Percentiles rank a stretch among this genome's conserved stretches.
These are phyloP conservation scores for Saxidomus purpurata DNA, from an alignment of 1,140 invertebrate species.

Conservation along the genomic window DNA sequence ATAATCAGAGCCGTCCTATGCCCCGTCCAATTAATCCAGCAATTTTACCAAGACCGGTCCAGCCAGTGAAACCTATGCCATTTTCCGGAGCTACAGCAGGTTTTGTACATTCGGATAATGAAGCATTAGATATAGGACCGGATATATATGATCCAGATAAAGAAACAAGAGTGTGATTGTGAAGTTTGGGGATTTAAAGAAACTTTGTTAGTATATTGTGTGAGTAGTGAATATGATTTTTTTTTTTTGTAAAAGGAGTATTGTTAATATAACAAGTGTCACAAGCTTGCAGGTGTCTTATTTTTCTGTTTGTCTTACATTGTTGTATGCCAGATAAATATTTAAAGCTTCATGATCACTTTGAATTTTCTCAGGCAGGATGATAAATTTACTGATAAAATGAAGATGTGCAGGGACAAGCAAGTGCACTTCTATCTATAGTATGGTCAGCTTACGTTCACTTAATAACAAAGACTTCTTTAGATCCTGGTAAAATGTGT, in stretches of 20 bases:
- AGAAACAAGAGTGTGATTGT: slow-evolving; percentile 7
- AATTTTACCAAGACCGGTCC: not conserved
- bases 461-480: too few species aligned
- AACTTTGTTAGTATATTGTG: not conserved
- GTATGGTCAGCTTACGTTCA: too few species aligned
- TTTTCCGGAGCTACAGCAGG: not conserved
- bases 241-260: not conserved
- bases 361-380: too few species aligned
- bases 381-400: too few species aligned
- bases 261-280: not conserved
- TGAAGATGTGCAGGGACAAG: too few species aligned
- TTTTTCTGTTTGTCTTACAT: too few species aligned
- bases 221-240: not conserved
- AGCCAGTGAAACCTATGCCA: slow-evolving; percentile 23
- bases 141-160: slow-evolving; percentile 5
- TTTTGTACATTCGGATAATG: not conserved
- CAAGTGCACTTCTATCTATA: too few species aligned
- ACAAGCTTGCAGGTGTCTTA: too few species aligned
- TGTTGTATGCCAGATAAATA: too few species aligned
- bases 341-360: too few species aligned
- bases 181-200: not conserved
- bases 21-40: slow-evolving; percentile 11
- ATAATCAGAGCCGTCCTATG: slow-evolving; percentile 1
- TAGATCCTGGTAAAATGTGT: not conserved
- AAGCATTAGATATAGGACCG: slow-evolving; percentile 49